Conservation (phyloP, 2,888 invertebrate species). For the Drosophila sordidapex region DNA sequence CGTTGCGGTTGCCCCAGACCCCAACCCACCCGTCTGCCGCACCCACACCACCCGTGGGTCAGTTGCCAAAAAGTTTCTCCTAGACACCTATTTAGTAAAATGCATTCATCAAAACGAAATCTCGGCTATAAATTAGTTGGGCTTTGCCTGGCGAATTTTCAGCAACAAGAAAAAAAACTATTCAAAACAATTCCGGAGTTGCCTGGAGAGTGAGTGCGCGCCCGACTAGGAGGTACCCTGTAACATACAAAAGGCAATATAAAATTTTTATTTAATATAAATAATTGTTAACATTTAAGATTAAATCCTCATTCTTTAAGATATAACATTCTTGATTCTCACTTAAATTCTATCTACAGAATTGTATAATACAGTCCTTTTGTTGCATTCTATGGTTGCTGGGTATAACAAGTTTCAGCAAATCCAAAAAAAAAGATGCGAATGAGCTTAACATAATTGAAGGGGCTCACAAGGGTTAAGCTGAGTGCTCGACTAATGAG, state of each 20-base stretch:
- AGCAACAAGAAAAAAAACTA: constrained; percentile 47
- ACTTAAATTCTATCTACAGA: rapidly evolving
- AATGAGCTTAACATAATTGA: constrained; percentile 71
- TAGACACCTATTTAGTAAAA: constrained; percentile 47
- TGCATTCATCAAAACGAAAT: constrained; percentile 68
- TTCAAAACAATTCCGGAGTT: background rate
- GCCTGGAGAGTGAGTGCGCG: background rate
- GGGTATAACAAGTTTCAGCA: constrained; percentile 18
- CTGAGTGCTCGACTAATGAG: constrained; percentile 42
- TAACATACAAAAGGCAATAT: background rate
- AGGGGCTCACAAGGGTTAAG: constrained; percentile 58
- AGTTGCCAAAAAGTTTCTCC: constrained; percentile 53
- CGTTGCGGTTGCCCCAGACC: constrained; percentile 32
- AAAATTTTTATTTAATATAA: background rate
- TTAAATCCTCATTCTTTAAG: rapidly evolving
- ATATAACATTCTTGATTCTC: background rate
- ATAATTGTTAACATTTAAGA: background rate
- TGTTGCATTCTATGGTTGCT: background rate
- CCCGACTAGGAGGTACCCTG: background rate
- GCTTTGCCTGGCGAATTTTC: constrained; percentile 44
- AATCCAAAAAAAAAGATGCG: constrained; percentile 26
- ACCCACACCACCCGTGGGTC: background rate
- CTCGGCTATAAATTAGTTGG: constrained; percentile 68
- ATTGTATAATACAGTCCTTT: background rate
- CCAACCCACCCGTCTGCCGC: background rate